Conservation (phyloP, 2,113 vertebrate species). For the Nyctibius bracteatus region DNA sequence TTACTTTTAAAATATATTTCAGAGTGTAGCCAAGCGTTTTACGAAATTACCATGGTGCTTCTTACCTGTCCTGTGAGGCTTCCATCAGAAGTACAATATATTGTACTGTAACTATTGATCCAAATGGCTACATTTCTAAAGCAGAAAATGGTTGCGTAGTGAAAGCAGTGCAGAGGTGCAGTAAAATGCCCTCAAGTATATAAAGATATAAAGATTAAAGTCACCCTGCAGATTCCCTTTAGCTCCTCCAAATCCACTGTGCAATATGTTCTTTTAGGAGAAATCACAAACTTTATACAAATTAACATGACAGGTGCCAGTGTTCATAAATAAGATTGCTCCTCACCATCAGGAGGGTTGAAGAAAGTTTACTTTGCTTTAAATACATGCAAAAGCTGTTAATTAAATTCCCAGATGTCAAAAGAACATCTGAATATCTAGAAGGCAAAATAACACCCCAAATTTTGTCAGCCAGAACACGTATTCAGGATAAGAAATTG, state of each 20-base stretch:
- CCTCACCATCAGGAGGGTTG: not conserved
- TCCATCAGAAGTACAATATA: conserved; percentile 78
- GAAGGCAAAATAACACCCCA: conserved; percentile 64
- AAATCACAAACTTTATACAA: conserved; percentile 66
- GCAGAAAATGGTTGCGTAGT: conserved; percentile 85
- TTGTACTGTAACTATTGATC: conserved; percentile 84
- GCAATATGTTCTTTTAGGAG: conserved; percentile 69
- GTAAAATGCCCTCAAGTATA: conserved; percentile 81
- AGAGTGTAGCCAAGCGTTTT: conserved; percentile 15
- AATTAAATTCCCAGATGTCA: conserved; percentile 65
- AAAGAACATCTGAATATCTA: conserved; percentile 63
- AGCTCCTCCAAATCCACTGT: conserved; percentile 74
- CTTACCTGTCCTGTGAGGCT: conserved; percentile 69
- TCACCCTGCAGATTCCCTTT: conserved; percentile 75
- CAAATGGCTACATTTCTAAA: conserved; percentile 83
- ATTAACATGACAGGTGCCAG: conserved; percentile 63
- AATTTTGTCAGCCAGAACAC: conserved; percentile 70
- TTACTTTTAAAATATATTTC: conserved; percentile 35
- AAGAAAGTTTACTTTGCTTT: conserved; percentile 49
- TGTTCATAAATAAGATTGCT: conserved; percentile 54
- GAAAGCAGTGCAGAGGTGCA: conserved; percentile 78
- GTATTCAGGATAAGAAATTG: conserved; percentile 53
- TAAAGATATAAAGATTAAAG: conserved; percentile 83
- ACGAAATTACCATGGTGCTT: not conserved
- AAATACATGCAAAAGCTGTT: conserved; percentile 47